Conservation (phyloP, 2,888 invertebrate genomes). For the Hermaeophaga mercurialis region DNA sequence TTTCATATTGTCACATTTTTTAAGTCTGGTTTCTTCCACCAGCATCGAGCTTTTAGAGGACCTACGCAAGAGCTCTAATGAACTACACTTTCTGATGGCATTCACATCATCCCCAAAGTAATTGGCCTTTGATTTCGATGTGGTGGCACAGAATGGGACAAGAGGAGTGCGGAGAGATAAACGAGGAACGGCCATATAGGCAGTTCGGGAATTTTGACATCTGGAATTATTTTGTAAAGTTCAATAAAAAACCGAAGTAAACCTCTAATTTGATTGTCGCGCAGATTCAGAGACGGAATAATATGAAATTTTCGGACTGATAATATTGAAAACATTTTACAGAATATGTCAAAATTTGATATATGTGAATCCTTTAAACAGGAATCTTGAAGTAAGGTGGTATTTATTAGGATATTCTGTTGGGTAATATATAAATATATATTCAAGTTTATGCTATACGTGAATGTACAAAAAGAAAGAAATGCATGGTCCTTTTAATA, state of each 20-base stretch:
- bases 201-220: slow-evolving; percentile 25
- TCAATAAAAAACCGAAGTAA: slow-evolving; percentile 7
- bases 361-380: no score
- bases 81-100: slow-evolving; percentile 8
- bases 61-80: not conserved
- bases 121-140: slow-evolving; percentile 8
- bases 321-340: no score
- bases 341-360: no score
- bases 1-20: not conserved
- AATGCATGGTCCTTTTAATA: no score
- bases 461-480: no score
- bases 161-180: not conserved
- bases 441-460: no score
- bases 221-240: slow-evolving; percentile 18
- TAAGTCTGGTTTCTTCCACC: no score
- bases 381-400: no score
- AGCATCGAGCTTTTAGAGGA: not conserved
- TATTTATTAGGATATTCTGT: no score
- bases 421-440: no score
- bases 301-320: no score
- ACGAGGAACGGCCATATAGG: slow-evolving; percentile 1
- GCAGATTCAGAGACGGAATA: not conserved
- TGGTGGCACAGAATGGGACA: not conserved
- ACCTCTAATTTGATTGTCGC: not conserved
- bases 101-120: slow-evolving; percentile 2